phyloP scores from a whole-genome alignment of 2,888 invertebrate genomes.

The Nephrotoma flavescens region DNA sequence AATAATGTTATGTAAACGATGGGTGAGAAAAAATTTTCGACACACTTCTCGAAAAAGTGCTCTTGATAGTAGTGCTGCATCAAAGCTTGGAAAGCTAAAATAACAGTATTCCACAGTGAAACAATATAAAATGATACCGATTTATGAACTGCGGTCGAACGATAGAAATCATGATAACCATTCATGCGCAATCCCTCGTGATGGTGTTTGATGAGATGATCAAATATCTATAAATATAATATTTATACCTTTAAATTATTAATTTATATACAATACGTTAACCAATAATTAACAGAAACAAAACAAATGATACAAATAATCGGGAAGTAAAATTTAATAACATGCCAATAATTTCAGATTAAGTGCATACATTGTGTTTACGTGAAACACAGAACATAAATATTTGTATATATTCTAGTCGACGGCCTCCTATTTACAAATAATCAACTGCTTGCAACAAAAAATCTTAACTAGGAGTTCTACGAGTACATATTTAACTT shows the following conservation, averaged over 20 bases:
- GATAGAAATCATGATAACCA: slow-evolving; percentile 54
- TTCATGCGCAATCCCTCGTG: slow-evolving; percentile 45
- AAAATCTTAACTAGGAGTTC: too few relatives aligned
- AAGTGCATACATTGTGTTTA: too few relatives aligned
- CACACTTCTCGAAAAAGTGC: slow-evolving; percentile 36
- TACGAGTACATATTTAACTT: too few relatives aligned
- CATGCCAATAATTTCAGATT: too few relatives aligned
- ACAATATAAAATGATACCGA: slow-evolving; percentile 45
- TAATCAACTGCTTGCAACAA: too few relatives aligned
- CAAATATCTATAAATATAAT: slow-evolving; percentile 33
- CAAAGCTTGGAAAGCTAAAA: slow-evolving; percentile 39
- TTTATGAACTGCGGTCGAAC: slow-evolving; percentile 41
- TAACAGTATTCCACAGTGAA: slow-evolving; percentile 43
- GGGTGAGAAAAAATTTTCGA: slow-evolving; percentile 35
- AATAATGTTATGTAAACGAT: slow-evolving; percentile 42
- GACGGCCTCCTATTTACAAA: too few relatives aligned
- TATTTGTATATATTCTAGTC: too few relatives aligned
- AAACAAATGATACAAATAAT: background rate
- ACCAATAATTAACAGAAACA: too few relatives aligned
- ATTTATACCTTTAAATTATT: background rate
- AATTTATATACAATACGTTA: too few relatives aligned
- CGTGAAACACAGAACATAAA: too few relatives aligned
- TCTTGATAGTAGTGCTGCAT: slow-evolving; percentile 41
- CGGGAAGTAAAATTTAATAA: too few relatives aligned
- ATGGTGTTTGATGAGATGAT: slow-evolving; percentile 40